Conservation (phyloP, 2,113 vertebrate species). For the Numida meleagris region DNA sequence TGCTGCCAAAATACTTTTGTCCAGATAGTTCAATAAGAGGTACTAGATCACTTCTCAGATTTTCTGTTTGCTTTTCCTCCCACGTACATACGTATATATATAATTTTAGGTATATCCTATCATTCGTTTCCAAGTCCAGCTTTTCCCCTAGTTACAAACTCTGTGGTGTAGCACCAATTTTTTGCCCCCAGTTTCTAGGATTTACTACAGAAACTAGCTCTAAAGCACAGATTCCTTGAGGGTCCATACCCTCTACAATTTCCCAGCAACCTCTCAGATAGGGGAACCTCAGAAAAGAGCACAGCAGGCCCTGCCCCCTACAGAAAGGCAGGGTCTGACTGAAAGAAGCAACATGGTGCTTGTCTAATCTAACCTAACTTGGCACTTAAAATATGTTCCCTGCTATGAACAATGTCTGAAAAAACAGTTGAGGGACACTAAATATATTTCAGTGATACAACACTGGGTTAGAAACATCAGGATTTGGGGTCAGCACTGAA, state of each 20-base stretch:
- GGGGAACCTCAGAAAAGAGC: background rate
- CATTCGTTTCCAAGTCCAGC: background rate
- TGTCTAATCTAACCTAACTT: background rate
- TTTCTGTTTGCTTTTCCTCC: background rate
- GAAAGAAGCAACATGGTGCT: background rate
- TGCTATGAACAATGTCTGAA: background rate
- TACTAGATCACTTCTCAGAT: background rate
- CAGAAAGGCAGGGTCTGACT: background rate
- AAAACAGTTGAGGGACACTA: background rate
- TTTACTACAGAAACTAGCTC: background rate
- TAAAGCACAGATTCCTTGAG: background rate
- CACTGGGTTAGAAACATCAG: background rate
- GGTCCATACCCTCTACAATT: background rate
- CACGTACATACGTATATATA: background rate
- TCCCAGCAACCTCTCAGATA: background rate
- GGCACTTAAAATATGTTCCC: background rate
- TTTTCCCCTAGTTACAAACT: background rate
- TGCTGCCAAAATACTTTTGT: background rate
- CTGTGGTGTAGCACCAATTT: rapidly evolving
- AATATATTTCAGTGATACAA: rapidly evolving
- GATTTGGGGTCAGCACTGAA: background rate
- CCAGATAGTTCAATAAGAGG: background rate
- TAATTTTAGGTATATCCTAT: background rate
- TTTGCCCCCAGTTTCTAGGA: background rate
- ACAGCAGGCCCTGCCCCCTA: background rate